Percentiles rank a stretch among this genome's conserved stretches.
Evolutionary conservation across 2,113 vertebrate genomes (phyloP).

Genomic region (Tragelaphus scriptus): DNA sequence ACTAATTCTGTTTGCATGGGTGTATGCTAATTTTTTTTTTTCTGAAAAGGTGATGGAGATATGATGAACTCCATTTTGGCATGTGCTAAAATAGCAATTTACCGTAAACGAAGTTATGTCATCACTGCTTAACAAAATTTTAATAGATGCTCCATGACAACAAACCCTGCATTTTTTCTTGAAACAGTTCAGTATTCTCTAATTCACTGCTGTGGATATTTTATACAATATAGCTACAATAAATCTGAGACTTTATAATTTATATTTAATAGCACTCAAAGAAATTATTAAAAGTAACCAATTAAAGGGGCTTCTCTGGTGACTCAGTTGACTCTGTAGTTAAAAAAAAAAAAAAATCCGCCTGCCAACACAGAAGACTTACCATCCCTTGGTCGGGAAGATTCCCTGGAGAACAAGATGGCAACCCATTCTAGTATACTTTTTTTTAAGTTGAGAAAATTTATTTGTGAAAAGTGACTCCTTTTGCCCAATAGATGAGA

Average conservation of each 20-base stretch:
- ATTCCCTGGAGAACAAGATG: no score
- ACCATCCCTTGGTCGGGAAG: rapidly evolving
- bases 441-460: background rate
- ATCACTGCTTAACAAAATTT: background rate
- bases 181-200: background rate
- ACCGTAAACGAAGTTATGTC: background rate
- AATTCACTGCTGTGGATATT: background rate
- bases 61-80: background rate
- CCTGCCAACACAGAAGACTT: no score
- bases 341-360: no score
- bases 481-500: background rate
- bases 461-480: background rate
- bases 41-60: background rate
- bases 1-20: background rate
- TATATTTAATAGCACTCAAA: background rate
- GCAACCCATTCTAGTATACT: no score
- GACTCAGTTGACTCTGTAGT: no score
- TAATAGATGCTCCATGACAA: background rate
- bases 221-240: background rate
- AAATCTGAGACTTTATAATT: background rate
- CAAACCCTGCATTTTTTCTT: background rate
- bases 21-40: background rate
- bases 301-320: background rate
- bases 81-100: background rate
- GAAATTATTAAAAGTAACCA: background rate